phyloP scores from a whole-genome alignment of 2,113 vertebrate species.

The Prunella himalayana region DNA sequence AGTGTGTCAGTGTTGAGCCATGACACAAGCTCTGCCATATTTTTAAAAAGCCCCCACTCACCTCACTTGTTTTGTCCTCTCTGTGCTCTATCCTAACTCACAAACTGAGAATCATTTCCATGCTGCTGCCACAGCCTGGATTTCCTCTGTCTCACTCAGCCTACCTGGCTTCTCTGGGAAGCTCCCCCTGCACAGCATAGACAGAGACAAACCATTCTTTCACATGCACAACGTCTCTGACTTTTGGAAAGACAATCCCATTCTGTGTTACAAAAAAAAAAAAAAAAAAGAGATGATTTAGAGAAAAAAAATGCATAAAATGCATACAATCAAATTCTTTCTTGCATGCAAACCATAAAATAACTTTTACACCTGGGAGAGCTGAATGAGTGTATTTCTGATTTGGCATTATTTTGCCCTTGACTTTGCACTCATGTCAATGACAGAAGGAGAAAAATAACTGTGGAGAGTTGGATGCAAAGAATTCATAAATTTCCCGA shows the following conservation, averaged over 20 bases:
- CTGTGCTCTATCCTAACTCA: neutral
- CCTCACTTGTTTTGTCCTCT: neutral
- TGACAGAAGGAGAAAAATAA: constrained; percentile 21
- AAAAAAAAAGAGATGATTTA: neutral
- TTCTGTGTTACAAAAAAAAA: neutral
- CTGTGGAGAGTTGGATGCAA: neutral
- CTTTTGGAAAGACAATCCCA: neutral
- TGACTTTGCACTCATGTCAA: constrained; percentile 42
- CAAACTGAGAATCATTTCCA: neutral
- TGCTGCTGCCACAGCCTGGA: neutral
- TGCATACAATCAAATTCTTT: constrained; percentile 1
- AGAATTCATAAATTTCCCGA: neutral
- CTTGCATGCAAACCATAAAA: constrained; percentile 42
- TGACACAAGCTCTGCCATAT: neutral
- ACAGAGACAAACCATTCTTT: neutral
- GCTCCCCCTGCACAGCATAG: neutral
- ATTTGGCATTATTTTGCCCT: constrained; percentile 34
- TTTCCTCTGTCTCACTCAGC: neutral
- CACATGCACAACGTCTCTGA: neutral
- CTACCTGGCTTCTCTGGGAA: neutral
- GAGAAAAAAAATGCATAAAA: neutral
- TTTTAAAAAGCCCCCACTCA: neutral
- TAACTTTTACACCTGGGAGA: constrained; percentile 53
- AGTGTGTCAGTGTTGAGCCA: neutral
- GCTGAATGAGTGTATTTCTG: neutral